Evolutionary conservation across 2,797 vertebrate genomes (phyloP).

Genomic region (Denticeps clupeoides): DNA sequence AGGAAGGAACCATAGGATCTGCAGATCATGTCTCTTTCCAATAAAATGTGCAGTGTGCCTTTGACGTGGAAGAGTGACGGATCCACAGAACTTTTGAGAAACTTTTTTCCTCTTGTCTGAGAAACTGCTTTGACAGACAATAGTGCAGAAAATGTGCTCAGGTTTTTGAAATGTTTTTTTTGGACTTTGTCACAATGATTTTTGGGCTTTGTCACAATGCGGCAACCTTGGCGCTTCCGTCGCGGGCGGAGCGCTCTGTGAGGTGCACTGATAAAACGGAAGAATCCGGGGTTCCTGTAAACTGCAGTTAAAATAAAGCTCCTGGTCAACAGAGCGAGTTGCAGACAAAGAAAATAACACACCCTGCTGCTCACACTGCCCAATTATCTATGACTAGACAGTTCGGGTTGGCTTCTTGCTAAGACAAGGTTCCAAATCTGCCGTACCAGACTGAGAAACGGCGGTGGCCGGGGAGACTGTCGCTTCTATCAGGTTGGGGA

Average conservation of each 20-base stretch:
- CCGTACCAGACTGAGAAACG: neutral
- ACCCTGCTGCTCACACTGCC: neutral
- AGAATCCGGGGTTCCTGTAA: neutral
- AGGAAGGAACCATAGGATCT: conserved; percentile 13
- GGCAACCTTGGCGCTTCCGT: neutral
- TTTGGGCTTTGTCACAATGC: neutral
- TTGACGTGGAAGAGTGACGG: too few species aligned
- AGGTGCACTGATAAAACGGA: conserved; percentile 1
- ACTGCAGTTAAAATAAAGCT: neutral
- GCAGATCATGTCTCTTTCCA: conserved; percentile 6
- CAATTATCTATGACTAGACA: neutral
- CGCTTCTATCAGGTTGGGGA: neutral
- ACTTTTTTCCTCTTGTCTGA: too few species aligned
- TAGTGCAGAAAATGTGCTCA: neutral
- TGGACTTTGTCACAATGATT: neutral
- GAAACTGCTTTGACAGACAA: neutral
- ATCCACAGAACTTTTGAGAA: too few species aligned
- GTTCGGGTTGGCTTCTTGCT: neutral
- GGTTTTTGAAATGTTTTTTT: neutral
- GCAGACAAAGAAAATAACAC: neutral
- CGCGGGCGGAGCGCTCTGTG: neutral
- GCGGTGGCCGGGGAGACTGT: neutral
- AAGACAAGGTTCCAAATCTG: neutral
- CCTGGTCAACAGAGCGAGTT: neutral
- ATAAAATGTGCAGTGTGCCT: neutral